Evolutionary conservation across 2,888 invertebrate species (phyloP).

Genomic region (Diploptera punctata): DNA sequence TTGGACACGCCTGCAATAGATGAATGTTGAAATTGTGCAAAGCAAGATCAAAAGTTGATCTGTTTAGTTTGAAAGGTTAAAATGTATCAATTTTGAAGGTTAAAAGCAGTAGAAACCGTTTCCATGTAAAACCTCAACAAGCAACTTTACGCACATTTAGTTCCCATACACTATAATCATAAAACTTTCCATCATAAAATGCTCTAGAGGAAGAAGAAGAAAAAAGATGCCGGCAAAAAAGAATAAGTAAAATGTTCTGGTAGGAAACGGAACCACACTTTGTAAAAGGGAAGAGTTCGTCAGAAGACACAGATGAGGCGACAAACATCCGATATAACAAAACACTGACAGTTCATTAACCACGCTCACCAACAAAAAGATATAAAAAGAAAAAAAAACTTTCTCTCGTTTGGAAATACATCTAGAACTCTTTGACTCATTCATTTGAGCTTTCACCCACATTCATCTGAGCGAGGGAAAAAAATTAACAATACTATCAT

Average conservation of each 20-base stretch:
- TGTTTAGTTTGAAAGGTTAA: too few relatives aligned
- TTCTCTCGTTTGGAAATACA: too few relatives aligned
- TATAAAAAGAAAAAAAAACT: slow-evolving; percentile 3
- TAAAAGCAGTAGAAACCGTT: too few relatives aligned
- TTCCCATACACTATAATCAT: background rate
- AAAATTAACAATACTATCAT: too few relatives aligned
- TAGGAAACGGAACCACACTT: background rate
- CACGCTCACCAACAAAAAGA: background rate
- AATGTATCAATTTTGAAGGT: too few relatives aligned
- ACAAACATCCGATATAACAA: slow-evolving; percentile 7
- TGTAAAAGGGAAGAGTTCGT: background rate
- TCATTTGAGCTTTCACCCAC: background rate
- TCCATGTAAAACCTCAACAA: too few relatives aligned
- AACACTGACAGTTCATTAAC: slow-evolving; percentile 14
- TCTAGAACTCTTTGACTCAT: too few relatives aligned
- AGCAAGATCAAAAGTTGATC: too few relatives aligned
- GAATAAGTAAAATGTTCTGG: background rate
- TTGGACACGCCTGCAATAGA: too few relatives aligned
- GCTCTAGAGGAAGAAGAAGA: background rate
- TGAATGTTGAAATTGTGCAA: too few relatives aligned
- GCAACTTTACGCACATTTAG: too few relatives aligned
- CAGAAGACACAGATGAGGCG: background rate
- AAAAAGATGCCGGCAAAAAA: background rate
- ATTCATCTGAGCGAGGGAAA: too few relatives aligned
- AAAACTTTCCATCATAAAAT: background rate